phyloP scores from a whole-genome alignment of 92 coral and sea anemone genomes.

The Diadumene lineata region DNA sequence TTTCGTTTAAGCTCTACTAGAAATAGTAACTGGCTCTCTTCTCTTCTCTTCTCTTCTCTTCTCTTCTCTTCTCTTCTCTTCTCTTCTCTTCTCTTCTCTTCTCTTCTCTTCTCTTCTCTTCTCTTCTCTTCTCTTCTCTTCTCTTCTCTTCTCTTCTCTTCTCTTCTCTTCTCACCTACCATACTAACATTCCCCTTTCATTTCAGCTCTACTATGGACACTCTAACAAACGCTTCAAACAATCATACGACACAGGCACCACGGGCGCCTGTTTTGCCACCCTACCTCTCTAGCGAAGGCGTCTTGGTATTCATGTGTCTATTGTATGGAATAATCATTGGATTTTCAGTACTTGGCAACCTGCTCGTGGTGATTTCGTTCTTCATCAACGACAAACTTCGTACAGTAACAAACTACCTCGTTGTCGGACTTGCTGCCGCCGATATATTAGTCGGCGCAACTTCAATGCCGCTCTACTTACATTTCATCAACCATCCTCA shows the following conservation, averaged over 20 bases:
- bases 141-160: constrained; percentile 2
- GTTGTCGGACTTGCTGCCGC: constrained; percentile 81
- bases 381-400: constrained; percentile 74
- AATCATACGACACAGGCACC: too few relatives aligned
- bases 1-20: too few relatives aligned
- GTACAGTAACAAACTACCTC: constrained; percentile 71
- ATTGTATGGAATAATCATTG: constrained; percentile 67
- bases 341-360: constrained; percentile 73
- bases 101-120: constrained; percentile 9
- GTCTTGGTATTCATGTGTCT: constrained; percentile 53
- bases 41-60: constrained; percentile 1
- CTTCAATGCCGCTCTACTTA: constrained; percentile 79
- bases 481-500: constrained; percentile 22
- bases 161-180: constrained; percentile 1
- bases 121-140: constrained; percentile 5
- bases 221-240: neutral
- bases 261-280: constrained; percentile 5
- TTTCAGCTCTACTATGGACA: too few relatives aligned
- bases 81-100: neutral
- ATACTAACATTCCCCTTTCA: neutral
- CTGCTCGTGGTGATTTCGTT: constrained; percentile 68
- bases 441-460: constrained; percentile 77
- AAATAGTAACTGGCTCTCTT: too few relatives aligned
- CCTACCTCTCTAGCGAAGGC: constrained; percentile 28
- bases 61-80: neutral